Conservation (phyloP, 2,797 vertebrate species). For the Dendrocincla tyrannina region DNA sequence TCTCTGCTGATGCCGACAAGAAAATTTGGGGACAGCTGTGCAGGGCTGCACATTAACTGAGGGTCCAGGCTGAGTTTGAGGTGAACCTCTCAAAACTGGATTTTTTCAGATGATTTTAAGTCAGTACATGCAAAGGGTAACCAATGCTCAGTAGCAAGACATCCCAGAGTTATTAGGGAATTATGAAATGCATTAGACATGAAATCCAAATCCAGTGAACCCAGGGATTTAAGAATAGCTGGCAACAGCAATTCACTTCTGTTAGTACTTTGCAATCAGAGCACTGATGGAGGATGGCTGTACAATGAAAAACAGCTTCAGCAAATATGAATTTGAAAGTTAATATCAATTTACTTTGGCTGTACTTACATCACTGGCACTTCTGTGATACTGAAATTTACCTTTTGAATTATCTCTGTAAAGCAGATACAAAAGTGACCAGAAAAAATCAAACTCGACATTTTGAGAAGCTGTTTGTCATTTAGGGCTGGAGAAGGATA, state of each 20-base stretch:
- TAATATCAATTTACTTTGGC: background rate
- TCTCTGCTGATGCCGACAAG: constrained; percentile 11
- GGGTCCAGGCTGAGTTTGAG: background rate
- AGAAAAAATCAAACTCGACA: background rate
- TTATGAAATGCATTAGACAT: constrained; percentile 12
- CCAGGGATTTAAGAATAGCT: constrained; percentile 7
- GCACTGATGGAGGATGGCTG: background rate
- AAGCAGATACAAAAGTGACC: background rate
- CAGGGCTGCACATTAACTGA: background rate
- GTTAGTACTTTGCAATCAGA: background rate
- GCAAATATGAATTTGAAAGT: constrained; percentile 6
- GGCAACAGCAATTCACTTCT: constrained; percentile 17
- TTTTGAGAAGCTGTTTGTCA: background rate
- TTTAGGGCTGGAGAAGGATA: background rate
- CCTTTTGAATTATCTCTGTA: background rate
- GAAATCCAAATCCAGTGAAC: constrained; percentile 25
- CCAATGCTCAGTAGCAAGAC: background rate
- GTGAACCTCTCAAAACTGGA: background rate
- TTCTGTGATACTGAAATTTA: background rate
- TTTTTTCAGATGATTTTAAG: background rate
- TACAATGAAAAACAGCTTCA: constrained; percentile 15
- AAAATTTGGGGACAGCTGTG: background rate
- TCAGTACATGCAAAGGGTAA: background rate
- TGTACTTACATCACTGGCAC: background rate
- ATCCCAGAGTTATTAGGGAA: constrained; percentile 10